Evolutionary conservation across 2,888 invertebrate species (phyloP), one percentile per base, ranked within the genome.

Genomic region (Melinopterus prodromus): DNA sequence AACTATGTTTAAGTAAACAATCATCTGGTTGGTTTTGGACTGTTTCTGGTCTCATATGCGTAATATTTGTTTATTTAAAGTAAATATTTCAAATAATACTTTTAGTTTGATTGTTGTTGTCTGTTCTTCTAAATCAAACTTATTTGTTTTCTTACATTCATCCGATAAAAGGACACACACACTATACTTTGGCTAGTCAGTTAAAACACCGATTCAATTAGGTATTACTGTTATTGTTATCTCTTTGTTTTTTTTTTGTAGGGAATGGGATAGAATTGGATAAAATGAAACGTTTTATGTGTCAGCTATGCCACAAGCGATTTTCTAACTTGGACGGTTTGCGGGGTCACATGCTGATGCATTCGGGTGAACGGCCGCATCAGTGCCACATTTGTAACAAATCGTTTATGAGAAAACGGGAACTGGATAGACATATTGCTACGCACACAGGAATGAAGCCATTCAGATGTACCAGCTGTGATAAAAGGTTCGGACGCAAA

Each of bases 381-480:
- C 91, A 91, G 80, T 95, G 95, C 85, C 91, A 91, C 83, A 90
- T 93, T 75, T 95, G 95, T 86, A 92, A 91, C 78, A 94, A 94
- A 86, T 91, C 92, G 6, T 95, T 95, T 85, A 90, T 93, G 53
- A 89, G 94, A 1, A 94, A 94, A 87, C 90, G 94, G 71, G 95
- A 95, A 87, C 88, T 94, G 9, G 94, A 94, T 83, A 90, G 94
- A 0, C 95, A 95, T 88, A 90, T 92, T 15, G 90, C 92, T 0
- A 90, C 94, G 0, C 95, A 95, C 87, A 91, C 93, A 70, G 94
- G 92, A 0, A 90, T 93, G 88, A 93, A 93, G 84, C 92, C 94
- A 1, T 94, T 93, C 85, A 92, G 92, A 77, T 95, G 95, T 86
- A 91, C 90, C 77, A 91, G 92, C 79, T 95, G 95, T 88, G 92